A percentile compares a stretch with the other conserved stretches of the same genome.
phyloP scores from a whole-genome alignment of 1,140 invertebrate species.

The Catajapyx aquilonaris region DNA sequence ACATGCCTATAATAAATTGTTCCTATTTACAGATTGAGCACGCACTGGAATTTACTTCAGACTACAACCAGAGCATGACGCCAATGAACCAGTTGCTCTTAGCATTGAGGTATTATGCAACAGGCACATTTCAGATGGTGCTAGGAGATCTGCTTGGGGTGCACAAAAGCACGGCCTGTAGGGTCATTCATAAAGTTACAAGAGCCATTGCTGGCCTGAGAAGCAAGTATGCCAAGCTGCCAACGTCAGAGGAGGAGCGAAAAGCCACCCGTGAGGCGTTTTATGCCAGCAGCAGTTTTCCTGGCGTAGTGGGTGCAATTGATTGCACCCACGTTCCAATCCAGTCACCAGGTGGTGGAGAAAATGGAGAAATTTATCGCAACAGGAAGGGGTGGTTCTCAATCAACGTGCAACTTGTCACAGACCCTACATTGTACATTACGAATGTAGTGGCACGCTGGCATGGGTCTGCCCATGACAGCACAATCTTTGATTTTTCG shows the following conservation, averaged over 20 bases:
- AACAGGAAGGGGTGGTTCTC: slow-evolving; percentile 12
- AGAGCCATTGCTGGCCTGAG: slow-evolving; percentile 7
- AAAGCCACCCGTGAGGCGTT: slow-evolving; percentile 6
- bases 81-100: too few species aligned
- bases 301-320: slow-evolving; percentile 16
- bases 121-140: too few species aligned
- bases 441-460: slow-evolving; percentile 11
- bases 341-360: slow-evolving; percentile 8
- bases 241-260: not conserved
- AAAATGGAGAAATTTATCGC: slow-evolving; percentile 11
- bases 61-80: too few species aligned
- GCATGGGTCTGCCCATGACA: slow-evolving; percentile 14
- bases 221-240: too few species aligned
- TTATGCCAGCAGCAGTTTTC: slow-evolving; percentile 13
- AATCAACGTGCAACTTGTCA: slow-evolving; percentile 13
- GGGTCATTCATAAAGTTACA: slow-evolving; percentile 9
- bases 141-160: slow-evolving; percentile 6
- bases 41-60: too few species aligned
- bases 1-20: too few species aligned
- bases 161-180: slow-evolving; percentile 5
- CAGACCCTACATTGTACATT: slow-evolving; percentile 10
- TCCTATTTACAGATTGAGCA: too few species aligned
- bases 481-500: slow-evolving; percentile 11
- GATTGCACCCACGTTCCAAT: slow-evolving; percentile 17
- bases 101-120: too few species aligned